phyloP scores from a whole-genome alignment of 2,888 invertebrate genomes.

The Drosophila birchii region DNA sequence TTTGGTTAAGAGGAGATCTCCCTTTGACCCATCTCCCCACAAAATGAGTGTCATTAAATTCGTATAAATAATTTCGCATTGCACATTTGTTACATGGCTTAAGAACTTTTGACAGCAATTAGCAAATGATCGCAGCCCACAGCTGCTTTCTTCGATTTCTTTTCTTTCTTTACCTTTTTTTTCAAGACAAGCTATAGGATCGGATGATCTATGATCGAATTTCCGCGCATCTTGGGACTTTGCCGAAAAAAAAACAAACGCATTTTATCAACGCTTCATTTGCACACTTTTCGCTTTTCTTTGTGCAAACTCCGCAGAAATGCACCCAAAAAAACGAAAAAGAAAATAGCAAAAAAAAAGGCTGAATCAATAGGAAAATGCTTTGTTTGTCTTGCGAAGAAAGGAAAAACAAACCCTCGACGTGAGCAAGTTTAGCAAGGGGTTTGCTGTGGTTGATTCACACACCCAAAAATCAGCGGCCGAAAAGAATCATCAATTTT shows the following conservation, averaged over 20 bases:
- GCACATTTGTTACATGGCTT: conserved; percentile 31
- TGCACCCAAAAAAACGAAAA: conserved; percentile 25
- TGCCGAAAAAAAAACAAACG: conserved; percentile 7
- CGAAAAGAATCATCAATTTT: conserved; percentile 26
- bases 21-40: background rate
- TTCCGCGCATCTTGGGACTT: conserved; percentile 27
- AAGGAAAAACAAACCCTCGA: conserved; percentile 73
- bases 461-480: conserved; percentile 37
- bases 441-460: conserved; percentile 55
- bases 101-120: conserved; percentile 43
- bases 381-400: conserved; percentile 66
- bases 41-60: conserved; percentile 32
- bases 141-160: conserved; percentile 26
- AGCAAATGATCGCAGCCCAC: conserved; percentile 43
- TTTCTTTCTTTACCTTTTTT: background rate
- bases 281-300: conserved; percentile 51
- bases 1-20: background rate
- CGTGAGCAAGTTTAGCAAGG: conserved; percentile 62
- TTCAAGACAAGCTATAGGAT: conserved; percentile 3
- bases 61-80: conserved; percentile 28
- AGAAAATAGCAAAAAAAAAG: conserved; percentile 7
- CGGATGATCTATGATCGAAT: conserved; percentile 45
- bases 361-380: conserved; percentile 27
- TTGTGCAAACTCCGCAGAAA: conserved; percentile 39
- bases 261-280: conserved; percentile 66